Base-by-base conservation (phyloP, 1,140 invertebrate species). In the Chelonus insularis region DNA sequence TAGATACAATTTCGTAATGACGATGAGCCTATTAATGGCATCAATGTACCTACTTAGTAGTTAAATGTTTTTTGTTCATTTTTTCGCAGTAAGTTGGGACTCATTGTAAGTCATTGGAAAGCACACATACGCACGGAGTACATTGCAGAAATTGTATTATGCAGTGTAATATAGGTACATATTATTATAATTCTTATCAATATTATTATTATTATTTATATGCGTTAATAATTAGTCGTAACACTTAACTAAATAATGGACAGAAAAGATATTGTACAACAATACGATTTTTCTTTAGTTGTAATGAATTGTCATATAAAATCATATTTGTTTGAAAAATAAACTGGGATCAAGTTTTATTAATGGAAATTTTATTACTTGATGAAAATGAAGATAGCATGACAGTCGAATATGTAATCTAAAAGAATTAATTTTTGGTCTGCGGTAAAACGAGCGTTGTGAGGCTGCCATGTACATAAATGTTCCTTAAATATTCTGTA, bases 1-100 rank as follows among this genome's bases (percentile, higher is more conserved):
- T 80, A 60, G 71, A 76, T 20, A 76, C 71, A 57, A 77, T 79
- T 64, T 77, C 77, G 72, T 79, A 80, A 80, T 80, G 67, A 72
- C 47, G 62, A 59, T 37, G 34, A 51, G 21, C 45, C 21, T 47
- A 41, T 43, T 39, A 51, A 67, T 47, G 9, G 39, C 63, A 16
- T 58, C 39, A 62, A 72, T 60, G 56, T 68, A 68, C 57, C 68
- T 72, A 72, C 57, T 64, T 67, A 67, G 69, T 78, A 78, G 77
- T 77, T 71, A 68, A 73, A 75, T 72, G 64, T 72, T 69, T 71
- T 72, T 66, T 18, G 9, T 48, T 48, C 23, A 11, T 21, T 48
- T 48, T 72, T 54, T 32, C 56, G 60, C 65, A 52, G 43, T 47
- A 57, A 32, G 9, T n/a, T 16, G 32, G 29, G 37, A 25, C 41